A percentile compares a stretch with the other conserved stretches of the same genome.
Evolutionary conservation across 64 coral and sea anemone genomes (phyloP).

Genomic region (Orbicella faveolata): DNA sequence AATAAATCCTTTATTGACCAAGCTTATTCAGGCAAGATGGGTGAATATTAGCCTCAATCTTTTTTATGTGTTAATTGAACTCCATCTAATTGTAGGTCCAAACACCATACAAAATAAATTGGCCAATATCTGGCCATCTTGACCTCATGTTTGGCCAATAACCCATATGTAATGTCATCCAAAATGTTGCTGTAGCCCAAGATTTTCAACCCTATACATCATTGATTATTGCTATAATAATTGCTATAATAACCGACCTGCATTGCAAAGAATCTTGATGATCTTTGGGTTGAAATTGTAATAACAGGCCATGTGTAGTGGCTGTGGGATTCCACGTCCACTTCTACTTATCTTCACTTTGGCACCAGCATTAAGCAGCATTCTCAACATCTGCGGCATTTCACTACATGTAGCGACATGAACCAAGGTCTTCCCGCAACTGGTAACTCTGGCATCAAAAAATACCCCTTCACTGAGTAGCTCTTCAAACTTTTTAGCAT

Average conservation of each 20-base stretch:
- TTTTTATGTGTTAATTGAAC: no score
- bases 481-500: constrained; percentile 19
- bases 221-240: no score
- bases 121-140: no score
- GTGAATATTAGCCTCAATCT: no score
- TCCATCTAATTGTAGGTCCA: no score
- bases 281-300: constrained; percentile 68
- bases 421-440: constrained; percentile 50
- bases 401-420: constrained; percentile 62
- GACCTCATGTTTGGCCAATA: no score
- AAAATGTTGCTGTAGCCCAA: no score
- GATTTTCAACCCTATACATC: no score
- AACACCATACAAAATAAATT: no score
- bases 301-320: constrained; percentile 90
- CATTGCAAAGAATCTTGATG: constrained; percentile 73
- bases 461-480: constrained; percentile 71
- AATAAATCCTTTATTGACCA: no score
- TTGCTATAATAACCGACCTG: constrained; percentile 35
- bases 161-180: no score
- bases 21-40: no score
- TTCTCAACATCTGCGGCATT: constrained; percentile 36
- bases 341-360: constrained; percentile 37
- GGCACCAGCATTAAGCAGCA: constrained; percentile 72
- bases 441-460: constrained; percentile 39
- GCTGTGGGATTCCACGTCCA: constrained; percentile 46